These are phyloP conservation scores for Sturnus vulgaris DNA, from an alignment of 2,113 vertebrate genomes.

Conservation along the genomic window DNA sequence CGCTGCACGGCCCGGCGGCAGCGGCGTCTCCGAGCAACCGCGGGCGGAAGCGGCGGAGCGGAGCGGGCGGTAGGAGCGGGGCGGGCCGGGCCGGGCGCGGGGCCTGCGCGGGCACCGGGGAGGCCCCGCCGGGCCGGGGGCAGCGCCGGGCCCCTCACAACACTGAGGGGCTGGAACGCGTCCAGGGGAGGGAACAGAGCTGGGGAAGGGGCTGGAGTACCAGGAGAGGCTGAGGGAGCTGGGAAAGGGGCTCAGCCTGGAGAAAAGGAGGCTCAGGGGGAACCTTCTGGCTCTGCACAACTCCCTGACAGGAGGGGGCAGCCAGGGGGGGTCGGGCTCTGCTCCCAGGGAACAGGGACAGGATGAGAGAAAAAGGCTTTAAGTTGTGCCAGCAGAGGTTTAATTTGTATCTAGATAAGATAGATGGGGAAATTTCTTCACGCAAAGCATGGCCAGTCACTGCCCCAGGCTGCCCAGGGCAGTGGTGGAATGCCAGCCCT, in stretches of 20 bases:
- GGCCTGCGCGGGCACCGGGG: neutral
- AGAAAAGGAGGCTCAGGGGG: neutral
- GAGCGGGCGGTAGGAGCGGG: too few relatives aligned
- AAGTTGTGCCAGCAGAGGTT: neutral
- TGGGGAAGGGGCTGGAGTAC: neutral
- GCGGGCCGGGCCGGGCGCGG: neutral
- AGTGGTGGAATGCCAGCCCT: neutral
- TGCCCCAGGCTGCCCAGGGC: neutral
- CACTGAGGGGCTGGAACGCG: neutral
- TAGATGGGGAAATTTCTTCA: neutral
- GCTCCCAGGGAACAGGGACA: neutral
- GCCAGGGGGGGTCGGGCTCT: rapidly evolving
- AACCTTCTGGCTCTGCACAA: neutral
- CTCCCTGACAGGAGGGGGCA: neutral
- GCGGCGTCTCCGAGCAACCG: too few relatives aligned
- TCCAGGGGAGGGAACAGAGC: neutral
- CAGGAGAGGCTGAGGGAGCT: neutral
- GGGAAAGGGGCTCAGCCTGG: neutral
- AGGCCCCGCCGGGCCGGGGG: neutral
- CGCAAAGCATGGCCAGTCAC: too few relatives aligned
- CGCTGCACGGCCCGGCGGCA: too few relatives aligned
- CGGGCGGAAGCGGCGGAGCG: too few relatives aligned
- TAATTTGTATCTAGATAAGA: neutral
- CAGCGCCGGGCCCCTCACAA: neutral
- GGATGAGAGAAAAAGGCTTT: rapidly evolving